phyloP scores from a whole-genome alignment of 2,888 invertebrate species.

The Ophion ellenae region DNA sequence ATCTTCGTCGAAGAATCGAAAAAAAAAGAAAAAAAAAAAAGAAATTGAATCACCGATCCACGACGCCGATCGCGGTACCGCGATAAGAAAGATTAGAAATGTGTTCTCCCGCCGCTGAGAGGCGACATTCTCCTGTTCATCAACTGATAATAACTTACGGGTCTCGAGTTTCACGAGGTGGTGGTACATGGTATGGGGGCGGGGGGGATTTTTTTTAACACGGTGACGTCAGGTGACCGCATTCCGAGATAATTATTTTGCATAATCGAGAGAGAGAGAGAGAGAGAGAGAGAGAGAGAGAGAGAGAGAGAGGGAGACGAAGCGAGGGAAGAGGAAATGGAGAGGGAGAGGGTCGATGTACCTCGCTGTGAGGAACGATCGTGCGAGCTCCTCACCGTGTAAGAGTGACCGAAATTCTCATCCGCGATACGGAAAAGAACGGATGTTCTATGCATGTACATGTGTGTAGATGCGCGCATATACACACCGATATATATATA shows the following conservation, averaged over 20 bases:
- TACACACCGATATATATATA: too few species aligned
- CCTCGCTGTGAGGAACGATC: constrained; percentile 13
- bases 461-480: not conserved
- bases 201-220: constrained; percentile 54
- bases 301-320: not conserved
- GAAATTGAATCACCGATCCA: constrained; percentile 13
- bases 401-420: constrained; percentile 26
- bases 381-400: not conserved
- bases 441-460: not conserved
- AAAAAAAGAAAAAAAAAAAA: constrained; percentile 13
- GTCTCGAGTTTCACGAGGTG: not conserved
- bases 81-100: constrained; percentile 35
- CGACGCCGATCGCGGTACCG: constrained; percentile 10
- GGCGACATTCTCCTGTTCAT: constrained; percentile 18
- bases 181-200: not conserved
- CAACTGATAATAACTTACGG: constrained; percentile 28
- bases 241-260: constrained; percentile 83
- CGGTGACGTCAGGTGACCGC: constrained; percentile 82
- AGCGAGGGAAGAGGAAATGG: too few species aligned
- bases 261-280: constrained; percentile 76
- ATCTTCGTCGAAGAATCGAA: constrained; percentile 28
- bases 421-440: constrained; percentile 1
- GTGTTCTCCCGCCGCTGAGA: constrained; percentile 15
- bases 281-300: constrained; percentile 13
- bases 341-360: constrained; percentile 27